Evolutionary conservation across 1,140 invertebrate species (phyloP), one percentile per base, ranked within the genome.

Genomic region (Ips typographus): DNA sequence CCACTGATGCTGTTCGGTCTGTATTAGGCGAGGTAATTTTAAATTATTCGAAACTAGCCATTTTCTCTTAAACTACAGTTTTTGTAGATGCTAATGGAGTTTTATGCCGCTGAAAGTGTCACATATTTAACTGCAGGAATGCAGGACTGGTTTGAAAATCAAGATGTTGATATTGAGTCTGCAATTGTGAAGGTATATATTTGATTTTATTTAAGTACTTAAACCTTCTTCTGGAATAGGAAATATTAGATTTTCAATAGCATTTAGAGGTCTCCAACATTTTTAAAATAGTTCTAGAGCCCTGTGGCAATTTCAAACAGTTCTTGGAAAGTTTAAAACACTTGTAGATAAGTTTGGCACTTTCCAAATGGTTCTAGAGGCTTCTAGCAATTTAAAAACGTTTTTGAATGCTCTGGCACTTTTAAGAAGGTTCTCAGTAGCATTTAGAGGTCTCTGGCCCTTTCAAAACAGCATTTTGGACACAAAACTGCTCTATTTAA

Each of bases 101-200:
- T 87, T 3, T 95, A 94, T 77, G 86, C 85, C 1, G 89, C 93
- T 82, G 93, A 95, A 77, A 91, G 90, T 74, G 87, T 91, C 81
- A 80, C 88, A 0, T 95, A 92, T 78, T 74, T 92, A 40, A 92
- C 91, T 0, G 85, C 89, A 47, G 88, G 87, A 2, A 78, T 91
- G 5, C 75, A 88, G 39, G 92, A 94, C 76, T 80, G 80, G 7
- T 89, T 89, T 68, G 81, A 88, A 5, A 80, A 88, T 64, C 88
- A 89, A 68, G 91, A 95, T 79, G 82, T 86, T 40, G 82, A 85
- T 3, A 43, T 96, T 8, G 96, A 98, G 82, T 87, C 89, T 52
- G 87, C 90, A 7, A 91, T 97, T 59, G 86, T 89, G 40, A 94
- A 95, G 82, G 60, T 75, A 57, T 81, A 40, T 72, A 4, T 51